These are phyloP conservation scores for Troilus luridus DNA, from an alignment of 2,888 invertebrate genomes.

Conservation along the genomic window DNA sequence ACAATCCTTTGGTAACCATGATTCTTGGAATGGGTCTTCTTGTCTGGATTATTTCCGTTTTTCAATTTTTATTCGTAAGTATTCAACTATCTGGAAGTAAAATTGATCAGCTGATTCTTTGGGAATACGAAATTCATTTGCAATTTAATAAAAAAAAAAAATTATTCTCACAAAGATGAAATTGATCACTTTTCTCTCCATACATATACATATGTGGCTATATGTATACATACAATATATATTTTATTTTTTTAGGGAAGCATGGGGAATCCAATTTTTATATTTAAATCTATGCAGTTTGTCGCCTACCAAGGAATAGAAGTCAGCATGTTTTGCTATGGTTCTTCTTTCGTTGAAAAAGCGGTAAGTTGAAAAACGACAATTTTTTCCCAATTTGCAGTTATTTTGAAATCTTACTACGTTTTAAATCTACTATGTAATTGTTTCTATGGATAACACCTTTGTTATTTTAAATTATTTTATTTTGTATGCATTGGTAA, in stretches of 20 bases:
- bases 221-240: background rate
- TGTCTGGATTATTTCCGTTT: background rate
- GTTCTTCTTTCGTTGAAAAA: background rate
- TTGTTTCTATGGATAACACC: too few relatives aligned
- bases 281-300: background rate
- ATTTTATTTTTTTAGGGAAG: background rate
- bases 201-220: too few relatives aligned
- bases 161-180: too few relatives aligned
- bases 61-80: constrained; percentile 29
- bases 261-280: background rate
- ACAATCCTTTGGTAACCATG: background rate
- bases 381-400: too few relatives aligned
- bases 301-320: background rate
- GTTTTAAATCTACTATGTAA: too few relatives aligned
- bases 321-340: constrained; percentile 8
- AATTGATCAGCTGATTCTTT: too few relatives aligned
- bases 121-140: too few relatives aligned
- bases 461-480: too few relatives aligned
- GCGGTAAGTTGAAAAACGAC: background rate
- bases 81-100: background rate
- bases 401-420: too few relatives aligned
- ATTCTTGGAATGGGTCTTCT: background rate
- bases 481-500: too few relatives aligned
- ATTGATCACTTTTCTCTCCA: too few relatives aligned
- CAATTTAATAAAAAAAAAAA: too few relatives aligned